Percentiles rank a stretch among this genome's conserved stretches.
phyloP scores from a whole-genome alignment of 2,113 vertebrate genomes.

The Puma concolor region DNA sequence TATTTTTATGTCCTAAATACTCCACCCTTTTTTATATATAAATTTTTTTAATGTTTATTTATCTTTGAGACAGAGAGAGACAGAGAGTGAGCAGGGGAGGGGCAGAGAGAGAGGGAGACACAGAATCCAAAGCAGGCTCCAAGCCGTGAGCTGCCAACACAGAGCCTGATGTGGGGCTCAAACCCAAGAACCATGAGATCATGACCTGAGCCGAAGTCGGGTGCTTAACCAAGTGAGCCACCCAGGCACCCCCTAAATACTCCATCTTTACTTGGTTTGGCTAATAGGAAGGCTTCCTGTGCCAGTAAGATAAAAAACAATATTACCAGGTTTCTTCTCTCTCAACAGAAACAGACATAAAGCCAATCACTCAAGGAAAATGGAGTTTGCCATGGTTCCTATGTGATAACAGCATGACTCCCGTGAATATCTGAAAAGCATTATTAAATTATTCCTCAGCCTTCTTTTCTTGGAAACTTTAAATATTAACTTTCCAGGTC shows the following conservation, averaged over 20 bases:
- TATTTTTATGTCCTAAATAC: not conserved
- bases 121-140: no score
- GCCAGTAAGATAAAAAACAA: not conserved
- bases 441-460: not conserved
- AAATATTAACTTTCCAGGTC: slow-evolving; percentile 19
- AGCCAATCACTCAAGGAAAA: not conserved
- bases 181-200: no score
- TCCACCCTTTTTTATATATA: no score
- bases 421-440: not conserved
- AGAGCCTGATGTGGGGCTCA: no score
- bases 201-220: no score
- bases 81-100: no score
- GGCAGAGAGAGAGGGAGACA: no score
- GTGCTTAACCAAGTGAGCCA: no score
- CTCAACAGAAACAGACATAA: not conserved
- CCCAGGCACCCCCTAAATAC: not conserved
- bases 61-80: no score
- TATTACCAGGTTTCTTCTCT: not conserved
- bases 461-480: not conserved
- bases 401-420: not conserved
- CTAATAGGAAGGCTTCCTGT: not conserved
- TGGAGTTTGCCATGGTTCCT: not conserved
- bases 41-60: no score
- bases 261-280: not conserved
- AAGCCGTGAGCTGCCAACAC: no score